Evolutionary conservation across 1,140 invertebrate genomes (phyloP), one percentile per base, ranked within the genome.

Genomic region (Trachymyrmex septentrionalis): DNA sequence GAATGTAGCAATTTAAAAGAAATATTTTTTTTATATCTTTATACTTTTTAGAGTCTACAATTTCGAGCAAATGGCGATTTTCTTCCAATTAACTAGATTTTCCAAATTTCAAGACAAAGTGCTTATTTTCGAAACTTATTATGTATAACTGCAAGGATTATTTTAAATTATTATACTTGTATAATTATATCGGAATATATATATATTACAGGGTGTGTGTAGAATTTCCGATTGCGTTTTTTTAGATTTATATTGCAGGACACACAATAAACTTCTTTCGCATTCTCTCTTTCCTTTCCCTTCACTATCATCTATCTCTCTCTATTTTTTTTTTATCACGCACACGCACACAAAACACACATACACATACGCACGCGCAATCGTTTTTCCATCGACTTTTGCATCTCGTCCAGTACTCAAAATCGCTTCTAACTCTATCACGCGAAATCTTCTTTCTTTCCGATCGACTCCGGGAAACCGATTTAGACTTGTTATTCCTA

Each of bases 381-480:
- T 53, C 50, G 57, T 57, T 38, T 57, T 27, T 14, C 61, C 57
- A 75, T 76, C 59, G 48, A 53, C 30, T 55, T n/a, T 64, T 27
- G n/a, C 19, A 53, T 78, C 34, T 76, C 82, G 59, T 64, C 19
- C 48, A 27, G 24, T 57, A 73, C 14, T 61, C 24, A 19, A 67
- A 71, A 71, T 72, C 63, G 77, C 78, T 24, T 55, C 48, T 66
- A n/a, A 78, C 7, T 21, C 7, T 21, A 14, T 85, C 82, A 77
- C 61, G 71, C 73, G 50, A 64, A 76, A 59, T 19, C 30, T 76
- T 16, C 14, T 55, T 27, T 55, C 38, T 34, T 6, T 59, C 12
- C 55, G n/a, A 14, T 84, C 80, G 69, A 73, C 38, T 75, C 50
- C 69, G 69, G 69, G 55, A 61, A 75, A 84, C 69, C 80, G 80